Percentiles rank a stretch among this genome's conserved stretches.
These are phyloP conservation scores for Antigone vipio DNA, from an alignment of 2,113 vertebrate species.

Conservation along the genomic window DNA sequence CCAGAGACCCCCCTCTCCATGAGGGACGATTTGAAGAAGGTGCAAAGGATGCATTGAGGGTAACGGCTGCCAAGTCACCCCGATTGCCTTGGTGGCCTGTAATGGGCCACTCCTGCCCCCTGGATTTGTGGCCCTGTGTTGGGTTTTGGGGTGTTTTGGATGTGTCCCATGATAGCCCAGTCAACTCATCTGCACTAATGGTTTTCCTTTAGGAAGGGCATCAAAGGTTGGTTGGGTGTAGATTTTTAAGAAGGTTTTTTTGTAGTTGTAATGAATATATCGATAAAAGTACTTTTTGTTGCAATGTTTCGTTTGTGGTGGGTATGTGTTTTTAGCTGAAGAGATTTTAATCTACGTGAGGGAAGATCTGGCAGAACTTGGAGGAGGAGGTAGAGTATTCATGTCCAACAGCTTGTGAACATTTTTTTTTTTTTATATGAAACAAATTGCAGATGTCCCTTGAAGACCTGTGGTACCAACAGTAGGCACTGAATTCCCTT, in stretches of 20 bases:
- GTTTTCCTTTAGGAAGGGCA: neutral
- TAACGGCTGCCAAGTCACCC: neutral
- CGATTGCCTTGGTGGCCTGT: neutral
- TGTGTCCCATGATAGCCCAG: neutral
- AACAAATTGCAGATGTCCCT: neutral
- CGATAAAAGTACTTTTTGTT: neutral
- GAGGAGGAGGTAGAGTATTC: neutral
- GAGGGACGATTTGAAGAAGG: neutral
- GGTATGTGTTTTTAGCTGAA: neutral
- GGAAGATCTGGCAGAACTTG: neutral
- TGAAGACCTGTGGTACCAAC: neutral
- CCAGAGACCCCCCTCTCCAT: rapidly evolving
- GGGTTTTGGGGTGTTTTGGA: neutral
- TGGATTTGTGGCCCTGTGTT: neutral
- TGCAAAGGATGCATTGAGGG: neutral
- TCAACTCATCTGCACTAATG: neutral
- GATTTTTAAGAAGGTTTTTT: neutral
- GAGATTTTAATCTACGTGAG: neutral
- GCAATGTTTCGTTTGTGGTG: neutral
- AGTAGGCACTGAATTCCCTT: neutral
- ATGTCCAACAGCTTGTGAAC: neutral
- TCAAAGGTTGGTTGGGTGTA: neutral
- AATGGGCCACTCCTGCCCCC: no score
- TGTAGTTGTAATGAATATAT: neutral
- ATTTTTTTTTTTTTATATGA: neutral